A percentile compares a stretch with the other conserved stretches of the same genome.
These are phyloP conservation scores for Turritopsis rubra DNA, from an alignment of 30 jellyfish, hydroid and myxozoan species.

Conservation along the genomic window DNA sequence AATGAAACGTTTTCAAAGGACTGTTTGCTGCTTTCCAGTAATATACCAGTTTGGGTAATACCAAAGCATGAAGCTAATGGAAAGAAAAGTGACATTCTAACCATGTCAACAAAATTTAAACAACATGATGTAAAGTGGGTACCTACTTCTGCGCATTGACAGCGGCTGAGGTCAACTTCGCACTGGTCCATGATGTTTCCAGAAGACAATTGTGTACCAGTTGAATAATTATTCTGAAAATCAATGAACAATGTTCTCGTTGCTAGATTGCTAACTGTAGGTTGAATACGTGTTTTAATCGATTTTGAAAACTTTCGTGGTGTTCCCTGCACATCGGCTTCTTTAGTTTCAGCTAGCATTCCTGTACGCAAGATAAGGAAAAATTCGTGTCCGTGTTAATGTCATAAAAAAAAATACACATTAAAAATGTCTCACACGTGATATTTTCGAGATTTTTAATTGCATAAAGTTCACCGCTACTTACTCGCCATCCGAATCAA, in stretches of 20 bases:
- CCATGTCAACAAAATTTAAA: background rate
- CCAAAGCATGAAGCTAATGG: slow-evolving; percentile 34
- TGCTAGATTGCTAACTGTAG: slow-evolving; percentile 15
- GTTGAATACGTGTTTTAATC: background rate
- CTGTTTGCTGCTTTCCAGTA: slow-evolving; percentile 76
- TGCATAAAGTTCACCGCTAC: too few species aligned
- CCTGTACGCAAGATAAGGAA: slow-evolving; percentile 3
- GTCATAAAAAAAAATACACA: background rate
- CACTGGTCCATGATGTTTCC: slow-evolving; percentile 1
- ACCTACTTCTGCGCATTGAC: slow-evolving; percentile 62
- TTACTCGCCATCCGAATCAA: slow-evolving; percentile 25
- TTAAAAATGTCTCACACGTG: too few species aligned
- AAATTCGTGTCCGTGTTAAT: background rate
- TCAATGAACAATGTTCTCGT: slow-evolving; percentile 5
- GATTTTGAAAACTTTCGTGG: background rate
- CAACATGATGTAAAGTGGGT: background rate
- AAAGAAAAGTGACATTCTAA: background rate
- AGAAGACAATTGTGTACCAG: background rate
- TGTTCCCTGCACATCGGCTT: background rate
- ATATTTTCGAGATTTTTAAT: too few species aligned
- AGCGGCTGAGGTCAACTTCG: slow-evolving; percentile 43
- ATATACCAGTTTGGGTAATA: slow-evolving; percentile 58
- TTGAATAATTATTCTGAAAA: background rate
- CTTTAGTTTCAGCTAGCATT: slow-evolving; percentile 1
- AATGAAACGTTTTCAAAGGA: slow-evolving; percentile 59